These are phyloP conservation scores for Clanis bilineata DNA, from an alignment of 2,888 invertebrate species.

Conservation along the genomic window DNA sequence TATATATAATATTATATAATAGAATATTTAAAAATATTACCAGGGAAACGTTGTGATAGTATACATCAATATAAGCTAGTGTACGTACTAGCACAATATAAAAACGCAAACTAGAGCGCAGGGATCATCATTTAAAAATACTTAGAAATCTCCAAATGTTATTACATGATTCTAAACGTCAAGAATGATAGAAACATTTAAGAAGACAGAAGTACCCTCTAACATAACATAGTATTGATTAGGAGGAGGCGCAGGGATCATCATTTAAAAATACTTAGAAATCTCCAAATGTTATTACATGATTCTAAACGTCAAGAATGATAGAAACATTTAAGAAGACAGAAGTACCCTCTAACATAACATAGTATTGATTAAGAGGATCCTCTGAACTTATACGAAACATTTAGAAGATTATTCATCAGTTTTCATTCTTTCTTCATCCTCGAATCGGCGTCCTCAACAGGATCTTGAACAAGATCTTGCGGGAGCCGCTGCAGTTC, in stretches of 20 bases:
- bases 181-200: not conserved
- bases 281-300: not conserved
- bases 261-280: not conserved
- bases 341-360: not conserved
- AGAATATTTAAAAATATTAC: too few relatives aligned
- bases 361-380: not conserved
- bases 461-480: not conserved
- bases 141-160: not conserved
- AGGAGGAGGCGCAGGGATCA: not conserved
- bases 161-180: not conserved
- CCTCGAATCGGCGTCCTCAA: not conserved
- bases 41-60: too few relatives aligned
- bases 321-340: not conserved
- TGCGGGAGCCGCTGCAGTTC: not conserved
- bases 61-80: too few relatives aligned
- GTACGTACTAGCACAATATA: too few relatives aligned
- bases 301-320: not conserved
- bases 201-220: not conserved
- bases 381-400: not conserved
- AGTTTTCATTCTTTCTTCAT: not conserved
- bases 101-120: not conserved
- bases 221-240: not conserved
- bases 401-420: not conserved
- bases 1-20: too few relatives aligned
- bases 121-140: not conserved